Evolutionary conservation across 2,888 invertebrate genomes (phyloP).

Genomic region (Psococerastis gibbosa): DNA sequence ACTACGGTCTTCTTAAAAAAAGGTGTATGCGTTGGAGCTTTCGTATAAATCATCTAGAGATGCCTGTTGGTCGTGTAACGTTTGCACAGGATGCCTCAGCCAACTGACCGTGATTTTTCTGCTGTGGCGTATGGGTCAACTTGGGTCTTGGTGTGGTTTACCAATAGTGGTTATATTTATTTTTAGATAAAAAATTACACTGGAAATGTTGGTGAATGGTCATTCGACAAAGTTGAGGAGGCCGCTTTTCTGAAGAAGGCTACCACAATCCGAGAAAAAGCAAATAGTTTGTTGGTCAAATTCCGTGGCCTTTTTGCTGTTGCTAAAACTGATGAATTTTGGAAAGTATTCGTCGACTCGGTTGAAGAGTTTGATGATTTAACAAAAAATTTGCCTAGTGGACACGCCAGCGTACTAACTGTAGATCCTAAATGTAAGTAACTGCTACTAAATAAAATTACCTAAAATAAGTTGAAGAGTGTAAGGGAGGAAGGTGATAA

Average conservation of each 20-base stretch:
- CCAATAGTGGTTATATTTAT: too few species aligned
- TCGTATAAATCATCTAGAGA: too few species aligned
- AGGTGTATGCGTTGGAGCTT: too few species aligned
- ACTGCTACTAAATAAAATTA: too few species aligned
- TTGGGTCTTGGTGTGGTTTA: too few species aligned
- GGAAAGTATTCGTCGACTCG: conserved; percentile 49
- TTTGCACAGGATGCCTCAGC: too few species aligned
- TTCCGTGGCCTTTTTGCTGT: conserved; percentile 37
- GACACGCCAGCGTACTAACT: conserved; percentile 38
- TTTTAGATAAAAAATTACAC: conserved; percentile 48
- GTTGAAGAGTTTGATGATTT: conserved; percentile 45
- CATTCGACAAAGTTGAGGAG: conserved; percentile 38
- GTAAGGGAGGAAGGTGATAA: too few species aligned
- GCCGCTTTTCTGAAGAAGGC: conserved; percentile 17
- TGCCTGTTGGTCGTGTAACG: too few species aligned
- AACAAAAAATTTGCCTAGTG: conserved; percentile 39
- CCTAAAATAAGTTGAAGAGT: too few species aligned
- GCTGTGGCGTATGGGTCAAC: too few species aligned
- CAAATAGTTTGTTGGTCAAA: conserved; percentile 22
- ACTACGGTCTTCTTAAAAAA: too few species aligned
- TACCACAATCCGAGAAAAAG: conserved; percentile 17
- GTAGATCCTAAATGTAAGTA: conserved; percentile 32
- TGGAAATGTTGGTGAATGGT: conserved; percentile 60
- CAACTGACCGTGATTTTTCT: too few species aligned
- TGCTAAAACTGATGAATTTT: conserved; percentile 43